Evolutionary conservation across 2,113 vertebrate species (phyloP), one percentile per base, ranked within the genome.

Genomic region (Ceyx melanurus): DNA sequence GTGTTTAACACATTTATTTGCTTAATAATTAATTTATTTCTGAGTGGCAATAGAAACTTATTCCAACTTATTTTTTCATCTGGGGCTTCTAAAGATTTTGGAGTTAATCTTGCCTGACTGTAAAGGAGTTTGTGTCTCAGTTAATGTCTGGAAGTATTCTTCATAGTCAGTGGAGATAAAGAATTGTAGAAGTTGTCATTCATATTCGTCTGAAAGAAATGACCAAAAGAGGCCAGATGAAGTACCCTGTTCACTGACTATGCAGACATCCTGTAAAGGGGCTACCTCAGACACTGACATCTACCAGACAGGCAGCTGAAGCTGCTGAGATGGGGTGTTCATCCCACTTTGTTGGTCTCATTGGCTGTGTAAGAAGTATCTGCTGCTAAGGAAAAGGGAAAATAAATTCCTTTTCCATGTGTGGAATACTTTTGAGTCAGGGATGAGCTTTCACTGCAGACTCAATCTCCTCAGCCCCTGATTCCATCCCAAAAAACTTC

Each of bases 31-130:
- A 12, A 9, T 54, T 54, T 43, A n/a, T 82, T 96, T 73, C n/a
- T 87, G 35, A 70, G 17, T 53, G 31, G 7, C 76, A 89, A 82
- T 62, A 70, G 42, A 54, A 88, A 84, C 79, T 58, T 54, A 53
- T 51, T 79, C 14, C 3, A 43, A 48, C 28, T 84, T 51, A 60
- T 46, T 95, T 64, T 9, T 57, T 91, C 22, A 28, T 56, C 11
- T 19, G 11, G 11, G 10, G 26, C 37, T 0, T 0, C 15, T 71
- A 31, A 46, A n/a, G 1, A 26, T 68, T 4, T 4, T 7, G 2
- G 42, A 51, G 13, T 46, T 73, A 58, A 71, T n/a, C 22, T 80
- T 72, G 42, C 17, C 15, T 73, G 66, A 68, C 43, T 68, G 10
- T 65, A 33, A 53, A 75, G 15, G 6, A 7, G 9, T 28, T 89